Conservation (phyloP, 2,113 vertebrate genomes). For the Caretta caretta region DNA sequence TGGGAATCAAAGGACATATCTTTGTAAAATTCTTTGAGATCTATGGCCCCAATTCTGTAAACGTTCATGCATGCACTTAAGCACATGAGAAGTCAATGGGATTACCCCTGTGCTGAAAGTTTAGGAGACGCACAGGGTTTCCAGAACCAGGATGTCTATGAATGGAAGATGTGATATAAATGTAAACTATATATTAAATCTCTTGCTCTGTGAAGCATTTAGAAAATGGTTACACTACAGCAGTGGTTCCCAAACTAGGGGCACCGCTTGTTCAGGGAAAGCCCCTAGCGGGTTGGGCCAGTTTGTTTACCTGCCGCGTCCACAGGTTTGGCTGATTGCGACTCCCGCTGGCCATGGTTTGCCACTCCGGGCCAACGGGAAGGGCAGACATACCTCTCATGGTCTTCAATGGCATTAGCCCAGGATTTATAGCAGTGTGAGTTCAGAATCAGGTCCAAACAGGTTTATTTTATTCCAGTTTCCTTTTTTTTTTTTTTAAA, state of each 20-base stretch:
- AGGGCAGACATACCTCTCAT: background rate
- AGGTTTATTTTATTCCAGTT: background rate
- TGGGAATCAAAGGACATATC: background rate
- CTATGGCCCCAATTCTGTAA: background rate
- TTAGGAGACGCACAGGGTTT: background rate
- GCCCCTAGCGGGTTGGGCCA: no score
- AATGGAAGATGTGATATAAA: background rate
- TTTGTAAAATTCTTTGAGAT: background rate
- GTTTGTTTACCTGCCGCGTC: no score
- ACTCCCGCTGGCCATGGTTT: no score
- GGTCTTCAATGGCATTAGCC: background rate
- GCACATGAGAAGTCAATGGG: background rate
- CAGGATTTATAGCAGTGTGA: background rate
- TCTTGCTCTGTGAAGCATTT: background rate
- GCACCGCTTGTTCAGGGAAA: no score
- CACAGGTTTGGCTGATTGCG: no score
- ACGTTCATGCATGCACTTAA: background rate
- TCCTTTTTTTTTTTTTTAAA: background rate
- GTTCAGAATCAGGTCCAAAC: background rate
- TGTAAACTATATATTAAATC: background rate
- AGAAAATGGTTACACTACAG: background rate
- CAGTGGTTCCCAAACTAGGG: no score
- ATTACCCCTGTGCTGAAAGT: background rate
- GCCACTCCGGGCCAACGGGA: no score
- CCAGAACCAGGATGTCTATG: background rate